These are phyloP conservation scores for Coptotermes formosanus DNA, from an alignment of 1,140 invertebrate species.

Conservation along the genomic window DNA sequence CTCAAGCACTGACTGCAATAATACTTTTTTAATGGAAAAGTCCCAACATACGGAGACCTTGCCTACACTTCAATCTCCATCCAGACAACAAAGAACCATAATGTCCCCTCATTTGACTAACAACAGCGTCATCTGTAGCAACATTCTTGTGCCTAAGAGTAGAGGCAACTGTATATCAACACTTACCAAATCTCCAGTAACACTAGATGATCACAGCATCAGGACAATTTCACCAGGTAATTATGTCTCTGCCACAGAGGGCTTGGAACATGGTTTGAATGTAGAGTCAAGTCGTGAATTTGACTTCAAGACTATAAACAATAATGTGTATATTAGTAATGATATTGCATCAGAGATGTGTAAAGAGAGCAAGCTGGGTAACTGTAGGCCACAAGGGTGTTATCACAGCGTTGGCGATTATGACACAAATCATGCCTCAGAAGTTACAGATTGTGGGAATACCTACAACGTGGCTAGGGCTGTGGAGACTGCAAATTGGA, in stretches of 20 bases:
- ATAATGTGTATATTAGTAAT: constrained; percentile 2
- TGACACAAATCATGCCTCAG: background rate
- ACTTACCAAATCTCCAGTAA: background rate
- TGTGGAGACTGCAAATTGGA: background rate
- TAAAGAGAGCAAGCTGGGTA: background rate
- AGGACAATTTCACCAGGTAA: background rate
- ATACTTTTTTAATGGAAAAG: background rate
- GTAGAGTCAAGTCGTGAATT: background rate
- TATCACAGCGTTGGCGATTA: background rate
- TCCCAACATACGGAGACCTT: background rate
- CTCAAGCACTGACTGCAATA: background rate
- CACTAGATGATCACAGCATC: background rate
- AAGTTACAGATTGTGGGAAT: background rate
- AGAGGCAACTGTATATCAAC: background rate
- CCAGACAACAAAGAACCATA: background rate
- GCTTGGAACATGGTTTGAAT: background rate
- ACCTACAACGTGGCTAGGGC: background rate
- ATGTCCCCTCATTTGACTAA: background rate
- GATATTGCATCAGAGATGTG: background rate
- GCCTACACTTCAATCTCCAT: background rate
- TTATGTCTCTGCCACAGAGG: background rate
- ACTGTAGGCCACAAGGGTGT: background rate
- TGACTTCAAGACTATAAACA: background rate
- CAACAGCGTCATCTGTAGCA: background rate
- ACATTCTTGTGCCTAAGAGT: background rate